Base-by-base conservation (phyloP, 2,888 invertebrate genomes). In the Morinoia aosen region DNA sequence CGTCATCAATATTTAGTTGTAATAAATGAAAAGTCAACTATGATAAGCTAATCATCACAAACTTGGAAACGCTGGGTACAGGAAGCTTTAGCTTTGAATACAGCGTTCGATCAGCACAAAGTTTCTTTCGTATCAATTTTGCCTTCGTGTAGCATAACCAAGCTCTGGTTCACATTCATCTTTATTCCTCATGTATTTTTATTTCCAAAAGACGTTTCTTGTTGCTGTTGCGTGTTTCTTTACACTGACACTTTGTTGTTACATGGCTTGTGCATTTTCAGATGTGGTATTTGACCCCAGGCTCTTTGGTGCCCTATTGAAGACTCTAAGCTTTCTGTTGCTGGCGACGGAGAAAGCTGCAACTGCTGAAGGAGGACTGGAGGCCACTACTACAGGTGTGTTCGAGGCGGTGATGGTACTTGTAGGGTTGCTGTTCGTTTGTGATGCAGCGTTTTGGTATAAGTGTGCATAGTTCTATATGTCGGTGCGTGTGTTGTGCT, bases 241-340 rank as follows among this genome's bases (percentile, higher is more conserved):
- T 61, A 16, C 8, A 16, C 16, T 61, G 48, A 61, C 61, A 61
- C 12, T 3, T 12, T 61, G 61, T 61, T 61, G 33, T 33, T 76
- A 33, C 16, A 76, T 3, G 10, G 90, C 40, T 48, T 39, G 11
- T 90, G 12, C 14, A 12, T 90, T 39, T 90, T 39, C 90, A 90
- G 90, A 90, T 90, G 90, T 90, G 39, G 90, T 90, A 40, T 90
- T 90, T 33, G 90, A 90, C 19, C 90, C 90, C 14, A 39, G 90
- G 12, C 48, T 90, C 12, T 90, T 90, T 48, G 40, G 12, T 12
- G 90, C 90, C 90, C 90, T 90, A 0, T 39, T 39, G 14, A 39
- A 90, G 12, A 90, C 90, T 11, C 19, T 90, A 4, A 16, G 40
- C 90, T 16, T 90, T 2, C 90, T 90, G 14, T 39, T 90, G 90